These are phyloP conservation scores for Cavia porcellus DNA, from an alignment of 2,113 vertebrate genomes.

Conservation along the genomic window DNA sequence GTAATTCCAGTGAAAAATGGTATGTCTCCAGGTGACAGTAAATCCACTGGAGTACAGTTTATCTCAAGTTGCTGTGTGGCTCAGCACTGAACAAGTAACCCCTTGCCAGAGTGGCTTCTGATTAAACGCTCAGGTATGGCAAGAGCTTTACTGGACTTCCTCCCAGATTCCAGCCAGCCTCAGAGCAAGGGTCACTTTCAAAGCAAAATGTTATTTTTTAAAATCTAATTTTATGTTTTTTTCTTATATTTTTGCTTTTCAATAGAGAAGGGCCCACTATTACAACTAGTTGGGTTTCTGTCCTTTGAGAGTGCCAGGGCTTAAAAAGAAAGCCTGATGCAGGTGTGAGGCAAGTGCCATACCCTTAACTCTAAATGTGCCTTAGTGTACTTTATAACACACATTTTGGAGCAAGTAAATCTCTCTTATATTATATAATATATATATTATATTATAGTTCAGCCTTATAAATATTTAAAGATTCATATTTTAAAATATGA, in stretches of 20 bases:
- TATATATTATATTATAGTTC: not conserved
- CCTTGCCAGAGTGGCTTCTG: not conserved
- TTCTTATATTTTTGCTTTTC: conserved; percentile 27
- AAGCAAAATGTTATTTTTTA: not conserved
- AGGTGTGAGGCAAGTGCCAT: not conserved
- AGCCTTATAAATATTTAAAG: not conserved
- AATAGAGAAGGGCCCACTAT: not conserved
- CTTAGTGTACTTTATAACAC: not conserved
- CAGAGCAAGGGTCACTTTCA: not conserved
- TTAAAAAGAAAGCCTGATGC: not conserved
- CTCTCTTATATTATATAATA: not conserved
- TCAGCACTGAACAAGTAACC: not conserved
- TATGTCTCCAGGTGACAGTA: not conserved
- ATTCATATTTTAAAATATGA: too few relatives aligned
- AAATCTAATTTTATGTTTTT: conserved; percentile 9
- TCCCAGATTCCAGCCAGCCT: not conserved
- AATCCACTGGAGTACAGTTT: not conserved
- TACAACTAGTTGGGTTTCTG: not conserved
- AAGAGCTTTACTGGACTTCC: not conserved
- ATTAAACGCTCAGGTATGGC: not conserved
- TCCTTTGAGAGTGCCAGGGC: not conserved
- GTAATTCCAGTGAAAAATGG: not conserved
- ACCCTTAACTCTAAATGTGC: not conserved
- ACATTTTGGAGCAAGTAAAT: not conserved
- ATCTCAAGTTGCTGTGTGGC: too few relatives aligned